These are phyloP conservation scores for Ptychodera flava DNA, from an alignment of 35 echinoderm and acorn worm genomes.

Conservation along the genomic window DNA sequence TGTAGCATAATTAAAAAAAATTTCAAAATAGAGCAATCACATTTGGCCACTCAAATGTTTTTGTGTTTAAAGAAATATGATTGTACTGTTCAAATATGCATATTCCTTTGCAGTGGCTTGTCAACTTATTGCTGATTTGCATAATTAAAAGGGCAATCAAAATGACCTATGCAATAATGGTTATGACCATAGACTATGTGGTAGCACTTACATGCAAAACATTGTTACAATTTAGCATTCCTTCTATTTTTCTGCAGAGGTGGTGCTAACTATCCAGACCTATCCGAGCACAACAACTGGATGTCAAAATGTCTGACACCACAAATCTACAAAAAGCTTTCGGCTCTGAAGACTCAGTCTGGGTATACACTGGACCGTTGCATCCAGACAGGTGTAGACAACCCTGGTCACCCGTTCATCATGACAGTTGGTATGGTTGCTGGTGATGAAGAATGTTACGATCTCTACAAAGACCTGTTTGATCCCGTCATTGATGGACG, in stretches of 20 bases:
- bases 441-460: slow-evolving; percentile 91
- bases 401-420: slow-evolving; percentile 91
- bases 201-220: too few species aligned
- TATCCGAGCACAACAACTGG: slow-evolving; percentile 77
- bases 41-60: too few species aligned
- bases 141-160: too few species aligned
- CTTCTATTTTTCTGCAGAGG: not conserved
- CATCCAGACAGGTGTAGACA: slow-evolving; percentile 98
- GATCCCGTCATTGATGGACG: slow-evolving; percentile 79
- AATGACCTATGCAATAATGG: too few species aligned
- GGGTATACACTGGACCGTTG: slow-evolving; percentile 71
- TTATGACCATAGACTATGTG: too few species aligned
- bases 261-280: slow-evolving; percentile 69
- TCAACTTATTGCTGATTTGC: too few species aligned
- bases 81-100: too few species aligned
- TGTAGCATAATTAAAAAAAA: too few species aligned
- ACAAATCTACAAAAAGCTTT: slow-evolving; percentile 66
- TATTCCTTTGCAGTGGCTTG: too few species aligned
- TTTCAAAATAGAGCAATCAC: too few species aligned
- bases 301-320: slow-evolving; percentile 81
- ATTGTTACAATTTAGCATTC: too few species aligned
- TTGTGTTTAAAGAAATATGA: too few species aligned
- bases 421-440: slow-evolving; percentile 86
- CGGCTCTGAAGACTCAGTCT: slow-evolving; percentile 44
- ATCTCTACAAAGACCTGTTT: slow-evolving; percentile 64